Percentiles rank a stretch among this genome's conserved stretches.
Evolutionary conservation across 1,140 invertebrate species (phyloP).

Genomic region (Dysdera silvatica): DNA sequence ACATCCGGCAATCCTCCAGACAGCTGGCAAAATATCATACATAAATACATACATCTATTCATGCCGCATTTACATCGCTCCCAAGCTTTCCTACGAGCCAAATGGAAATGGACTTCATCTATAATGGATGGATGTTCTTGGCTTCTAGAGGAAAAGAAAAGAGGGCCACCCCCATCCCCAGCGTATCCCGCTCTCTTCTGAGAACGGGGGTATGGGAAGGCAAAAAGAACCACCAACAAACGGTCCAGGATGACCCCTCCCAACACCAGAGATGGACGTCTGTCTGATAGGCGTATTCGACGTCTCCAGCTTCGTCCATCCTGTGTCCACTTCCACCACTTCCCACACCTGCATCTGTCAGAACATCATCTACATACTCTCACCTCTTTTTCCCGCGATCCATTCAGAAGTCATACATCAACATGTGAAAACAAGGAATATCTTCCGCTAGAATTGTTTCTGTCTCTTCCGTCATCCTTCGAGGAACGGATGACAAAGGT

Average conservation of each 20-base stretch:
- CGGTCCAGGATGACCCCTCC: too few relatives aligned
- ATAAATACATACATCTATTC: constrained; percentile 32
- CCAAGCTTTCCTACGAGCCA: constrained; percentile 19
- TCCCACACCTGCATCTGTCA: constrained; percentile 27
- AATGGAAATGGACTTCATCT: constrained; percentile 31
- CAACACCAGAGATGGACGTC: too few relatives aligned
- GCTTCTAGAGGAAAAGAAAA: neutral
- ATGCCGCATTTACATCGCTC: constrained; percentile 19
- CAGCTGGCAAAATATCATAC: constrained; percentile 31
- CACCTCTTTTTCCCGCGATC: too few relatives aligned
- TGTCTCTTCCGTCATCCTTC: too few relatives aligned
- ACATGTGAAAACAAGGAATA: too few relatives aligned
- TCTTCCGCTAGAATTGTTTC: too few relatives aligned
- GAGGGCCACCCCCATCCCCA: constrained; percentile 2
- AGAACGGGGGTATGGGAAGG: neutral
- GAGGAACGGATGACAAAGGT: too few relatives aligned
- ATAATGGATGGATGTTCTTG: constrained; percentile 30
- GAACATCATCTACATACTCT: constrained; percentile 25
- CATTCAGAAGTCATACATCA: too few relatives aligned
- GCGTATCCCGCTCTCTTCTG: constrained; percentile 21
- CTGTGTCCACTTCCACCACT: too few relatives aligned
- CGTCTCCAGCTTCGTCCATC: too few relatives aligned
- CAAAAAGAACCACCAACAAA: constrained; percentile 1
- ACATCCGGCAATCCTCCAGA: constrained; percentile 24
- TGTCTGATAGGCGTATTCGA: too few relatives aligned